Base-by-base conservation (phyloP, 2,888 invertebrate genomes). In the Athalia circularis region DNA sequence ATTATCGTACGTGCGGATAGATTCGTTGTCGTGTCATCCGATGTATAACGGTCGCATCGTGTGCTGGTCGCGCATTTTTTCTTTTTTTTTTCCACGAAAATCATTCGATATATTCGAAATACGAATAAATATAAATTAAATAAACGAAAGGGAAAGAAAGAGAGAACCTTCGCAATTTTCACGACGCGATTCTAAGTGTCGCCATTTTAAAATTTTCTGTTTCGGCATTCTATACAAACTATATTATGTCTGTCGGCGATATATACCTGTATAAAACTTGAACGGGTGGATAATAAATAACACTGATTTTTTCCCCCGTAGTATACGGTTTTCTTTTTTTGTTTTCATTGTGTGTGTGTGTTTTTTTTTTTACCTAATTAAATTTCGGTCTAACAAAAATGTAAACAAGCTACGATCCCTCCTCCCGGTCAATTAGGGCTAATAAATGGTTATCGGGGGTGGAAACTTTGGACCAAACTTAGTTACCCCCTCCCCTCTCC, bases 371-470 rank as follows among this genome's bases (percentile, higher is more conserved):
- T 78, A 65, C 79, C 80, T 81, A 82, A 81, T 82, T 84, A 85
- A 85, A 84, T 84, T 83, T 84, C 81, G 62, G 83, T 80, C 81
- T 76, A 74, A 77, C 79, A 78, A 80, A 80, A 83, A 82, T 80
- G 80, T 79, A 81, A 84, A 81, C 80, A 65, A 77, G 78, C 78
- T 76, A 70, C 79, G 81, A 82, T 80, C 86, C 84, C 85, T 87
- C 87, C 87, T 87, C 87, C 86, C 88, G 88, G 89, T 89, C 88
- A 89, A 89, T 89, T 89, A 89, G 87, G 86, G 84, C 85, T 89
- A 89, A 89, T 89, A 89, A 89, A 88, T 88, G 87, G 86, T 52
- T 48, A 75, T 61, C 75, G 75, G 75, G 75, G 75, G 75, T 75
- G 75, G 75, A 61, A 48, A 62, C 62, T 57, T 15, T 62, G 62